These are phyloP conservation scores for Drymodes brunneopygia DNA, from an alignment of 2,113 vertebrate genomes.

Conservation along the genomic window DNA sequence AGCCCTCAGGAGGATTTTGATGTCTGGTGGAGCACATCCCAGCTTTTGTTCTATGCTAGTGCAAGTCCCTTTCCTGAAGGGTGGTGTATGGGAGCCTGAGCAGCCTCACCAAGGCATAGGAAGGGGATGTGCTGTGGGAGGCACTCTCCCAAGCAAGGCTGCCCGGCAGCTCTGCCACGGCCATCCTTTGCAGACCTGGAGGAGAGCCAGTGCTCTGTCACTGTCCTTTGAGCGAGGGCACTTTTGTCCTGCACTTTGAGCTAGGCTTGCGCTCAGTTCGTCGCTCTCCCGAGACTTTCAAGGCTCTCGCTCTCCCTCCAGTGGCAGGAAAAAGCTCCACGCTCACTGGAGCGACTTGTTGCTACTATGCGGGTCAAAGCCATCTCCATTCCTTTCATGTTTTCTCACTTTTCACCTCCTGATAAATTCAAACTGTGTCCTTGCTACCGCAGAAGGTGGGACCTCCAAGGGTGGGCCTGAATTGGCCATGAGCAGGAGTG, in stretches of 20 bases:
- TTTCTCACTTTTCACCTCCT: neutral
- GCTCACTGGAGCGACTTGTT: neutral
- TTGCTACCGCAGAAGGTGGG: neutral
- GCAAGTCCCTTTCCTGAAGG: neutral
- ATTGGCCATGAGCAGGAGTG: neutral
- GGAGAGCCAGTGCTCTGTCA: neutral
- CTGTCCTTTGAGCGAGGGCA: neutral
- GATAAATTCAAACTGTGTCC: neutral
- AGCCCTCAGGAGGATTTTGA: neutral
- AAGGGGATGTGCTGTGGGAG: neutral
- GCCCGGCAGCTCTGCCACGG: neutral
- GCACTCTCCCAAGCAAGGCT: neutral
- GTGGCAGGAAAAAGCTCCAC: neutral
- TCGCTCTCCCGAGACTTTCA: neutral
- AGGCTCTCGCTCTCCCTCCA: constrained; percentile 39
- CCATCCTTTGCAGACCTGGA: neutral
- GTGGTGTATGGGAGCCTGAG: neutral
- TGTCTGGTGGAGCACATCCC: neutral
- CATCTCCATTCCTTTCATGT: rapidly evolving
- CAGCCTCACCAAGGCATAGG: neutral
- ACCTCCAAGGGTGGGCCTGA: neutral
- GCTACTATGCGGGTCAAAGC: neutral
- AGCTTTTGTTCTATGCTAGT: neutral
- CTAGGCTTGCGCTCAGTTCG: rapidly evolving
- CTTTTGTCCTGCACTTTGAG: neutral